Conservation (phyloP, 2,888 invertebrate species). For the Pseudanteris insignis region DNA sequence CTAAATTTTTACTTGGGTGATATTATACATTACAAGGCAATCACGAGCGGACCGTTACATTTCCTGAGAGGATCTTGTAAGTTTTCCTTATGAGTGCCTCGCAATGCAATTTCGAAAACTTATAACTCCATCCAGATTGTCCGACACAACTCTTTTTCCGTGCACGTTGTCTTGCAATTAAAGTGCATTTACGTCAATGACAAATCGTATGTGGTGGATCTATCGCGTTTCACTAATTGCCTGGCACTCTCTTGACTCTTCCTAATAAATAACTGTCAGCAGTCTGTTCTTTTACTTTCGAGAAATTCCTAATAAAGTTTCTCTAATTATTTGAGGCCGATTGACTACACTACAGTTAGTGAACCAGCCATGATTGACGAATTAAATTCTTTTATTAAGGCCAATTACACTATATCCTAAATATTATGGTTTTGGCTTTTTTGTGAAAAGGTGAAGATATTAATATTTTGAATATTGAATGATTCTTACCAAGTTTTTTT, state of each 20-base stretch:
- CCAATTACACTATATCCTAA: constrained; percentile 12
- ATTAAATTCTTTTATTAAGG: constrained; percentile 37
- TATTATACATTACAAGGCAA: no score
- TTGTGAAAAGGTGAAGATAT: no score
- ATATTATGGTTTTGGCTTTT: constrained; percentile 22
- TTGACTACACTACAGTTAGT: constrained; percentile 3
- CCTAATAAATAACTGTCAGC: constrained; percentile 35
- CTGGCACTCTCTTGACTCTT: constrained; percentile 12
- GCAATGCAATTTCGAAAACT: no score
- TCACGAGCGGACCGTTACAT: no score
- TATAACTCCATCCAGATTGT: background rate
- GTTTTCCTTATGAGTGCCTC: no score
- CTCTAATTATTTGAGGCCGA: constrained; percentile 24
- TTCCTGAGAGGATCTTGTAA: no score
- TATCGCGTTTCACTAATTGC: constrained; percentile 38
- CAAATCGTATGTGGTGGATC: constrained; percentile 22
- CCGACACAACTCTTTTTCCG: background rate
- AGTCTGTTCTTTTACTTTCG: constrained; percentile 17
- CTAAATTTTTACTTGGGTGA: no score
- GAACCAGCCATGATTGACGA: constrained; percentile 31
- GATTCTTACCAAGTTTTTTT: no score
- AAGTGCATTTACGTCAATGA: constrained; percentile 18
- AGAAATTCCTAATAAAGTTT: constrained; percentile 26
- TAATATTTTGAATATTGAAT: no score
- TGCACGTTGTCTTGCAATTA: constrained; percentile 14